Evolutionary conservation across 2,888 invertebrate species (phyloP).

Genomic region (Cordilura impudica): DNA sequence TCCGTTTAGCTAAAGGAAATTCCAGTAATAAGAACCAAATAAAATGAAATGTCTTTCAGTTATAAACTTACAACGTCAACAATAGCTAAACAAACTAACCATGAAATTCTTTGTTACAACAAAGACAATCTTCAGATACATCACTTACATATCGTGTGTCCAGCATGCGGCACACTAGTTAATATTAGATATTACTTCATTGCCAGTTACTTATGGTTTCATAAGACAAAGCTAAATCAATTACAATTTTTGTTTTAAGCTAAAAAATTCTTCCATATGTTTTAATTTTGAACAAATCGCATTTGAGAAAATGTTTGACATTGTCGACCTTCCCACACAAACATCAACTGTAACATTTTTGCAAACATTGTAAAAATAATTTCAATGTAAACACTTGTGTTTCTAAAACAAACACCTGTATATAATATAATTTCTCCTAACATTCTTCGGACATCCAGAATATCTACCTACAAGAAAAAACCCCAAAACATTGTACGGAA

Average conservation of each 20-base stretch:
- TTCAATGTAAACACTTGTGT: constrained; percentile 28
- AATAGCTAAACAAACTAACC: constrained; percentile 24
- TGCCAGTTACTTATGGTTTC: no score
- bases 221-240: no score
- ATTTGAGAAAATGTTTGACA: neutral
- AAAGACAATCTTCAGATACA: neutral
- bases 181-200: no score
- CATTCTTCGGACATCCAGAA: constrained; percentile 43
- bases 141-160: neutral
- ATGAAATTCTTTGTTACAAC: constrained; percentile 16
- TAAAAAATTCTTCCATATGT: neutral
- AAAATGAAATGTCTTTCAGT: no score
- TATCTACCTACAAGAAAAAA: constrained; percentile 30
- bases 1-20: constrained; percentile 27
- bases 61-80: neutral
- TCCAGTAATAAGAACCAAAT: constrained; percentile 14
- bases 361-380: constrained; percentile 29
- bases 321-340: neutral
- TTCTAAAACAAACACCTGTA: constrained; percentile 37
- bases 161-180: neutral
- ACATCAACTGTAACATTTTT: constrained; percentile 26
- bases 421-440: constrained; percentile 32
- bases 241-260: neutral
- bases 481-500: constrained; percentile 19
- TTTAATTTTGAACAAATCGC: no score